phyloP scores from a whole-genome alignment of 1,140 invertebrate species.

The Proctacanthus coquilletti region DNA sequence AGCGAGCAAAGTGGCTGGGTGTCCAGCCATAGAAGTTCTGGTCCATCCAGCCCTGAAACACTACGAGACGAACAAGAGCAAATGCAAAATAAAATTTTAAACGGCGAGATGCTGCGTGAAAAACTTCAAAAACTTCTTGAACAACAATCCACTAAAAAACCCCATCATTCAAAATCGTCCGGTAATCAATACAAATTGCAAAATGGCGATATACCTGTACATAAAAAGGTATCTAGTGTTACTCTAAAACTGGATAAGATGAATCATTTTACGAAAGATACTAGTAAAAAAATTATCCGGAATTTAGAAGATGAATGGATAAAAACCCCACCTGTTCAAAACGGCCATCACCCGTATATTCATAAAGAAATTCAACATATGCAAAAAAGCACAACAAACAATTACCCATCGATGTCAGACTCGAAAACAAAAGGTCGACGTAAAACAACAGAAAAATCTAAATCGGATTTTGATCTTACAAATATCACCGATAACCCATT shows the following conservation, averaged over 20 bases:
- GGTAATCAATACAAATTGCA: no score
- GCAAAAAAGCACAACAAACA: neutral
- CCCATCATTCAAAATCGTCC: no score
- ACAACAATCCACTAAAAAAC: slow-evolving; percentile 13
- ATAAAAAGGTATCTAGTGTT: slow-evolving; percentile 22
- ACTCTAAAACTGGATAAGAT: slow-evolving; percentile 16
- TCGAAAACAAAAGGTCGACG: slow-evolving; percentile 1
- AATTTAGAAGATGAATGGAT: slow-evolving; percentile 3
- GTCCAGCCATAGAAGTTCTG: slow-evolving; percentile 47
- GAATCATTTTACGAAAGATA: neutral
- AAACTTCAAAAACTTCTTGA: slow-evolving; percentile 39
- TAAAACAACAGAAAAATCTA: slow-evolving; percentile 32
- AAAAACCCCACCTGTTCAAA: slow-evolving; percentile 3
- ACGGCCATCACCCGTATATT: neutral
- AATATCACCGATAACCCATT: slow-evolving; percentile 38
- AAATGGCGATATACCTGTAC: slow-evolving; percentile 9
- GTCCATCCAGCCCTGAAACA: slow-evolving; percentile 37
- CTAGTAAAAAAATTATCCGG: no score
- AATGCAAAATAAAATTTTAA: slow-evolving; percentile 29
- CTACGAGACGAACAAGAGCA: slow-evolving; percentile 27
- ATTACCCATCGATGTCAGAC: slow-evolving; percentile 1
- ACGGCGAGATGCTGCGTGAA: slow-evolving; percentile 42
- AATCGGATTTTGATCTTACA: slow-evolving; percentile 36
- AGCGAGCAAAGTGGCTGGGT: slow-evolving; percentile 66
- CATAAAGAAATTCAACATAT: neutral